Evolutionary conservation across 1,140 invertebrate genomes (phyloP), one percentile per base, ranked within the genome.

Genomic region (Lithobius niger): DNA sequence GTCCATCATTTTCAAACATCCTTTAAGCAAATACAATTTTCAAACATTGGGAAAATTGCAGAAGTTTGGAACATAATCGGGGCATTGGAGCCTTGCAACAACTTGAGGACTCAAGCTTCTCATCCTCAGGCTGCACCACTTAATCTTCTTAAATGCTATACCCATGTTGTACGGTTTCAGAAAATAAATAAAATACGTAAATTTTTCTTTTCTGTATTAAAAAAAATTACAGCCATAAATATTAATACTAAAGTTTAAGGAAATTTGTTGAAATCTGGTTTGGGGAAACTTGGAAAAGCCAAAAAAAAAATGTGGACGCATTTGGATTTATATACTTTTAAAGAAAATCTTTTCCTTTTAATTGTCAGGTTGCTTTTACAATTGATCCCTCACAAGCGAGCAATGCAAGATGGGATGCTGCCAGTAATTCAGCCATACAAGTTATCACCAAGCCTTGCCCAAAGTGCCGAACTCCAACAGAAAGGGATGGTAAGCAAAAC

Each of bases 381-480:
- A 55, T 69, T 2, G 57, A 62, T 57, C 55, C 53, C 28, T 62
- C 65, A 25, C 60, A 60, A 43, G 70, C 67, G 13, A 43, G 65
- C n/a, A 62, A 83, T 71, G 81, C 85, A 15, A 76, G 82, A 63
- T 88, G 86, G 83, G 85, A 88, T 52, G 79, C 81, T 65, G 81
- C 81, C 26, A 84, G 77, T 55, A 80, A 78, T 63, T 77, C 81
- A 45, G 79, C 80, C 0, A 89, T 92, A 57, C 79, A 81, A 71
- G 79, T 83, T 54, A 82, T 78, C 3, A 88, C 85, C 13, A 93
- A 92, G 71, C 86, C 86, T 1, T 93, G 89, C 70, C 88, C 88
- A 1, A 82, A 85, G 62, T 93, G 88, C 70, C 75, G 84, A 61
- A 87, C 85, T 13, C 83, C 86, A 31, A 92, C 87, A 1, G 88